Percentiles rank a stretch among this genome's conserved stretches.
Conservation (phyloP, 2,888 invertebrate species). For the Drosophila pseudotalamancana region DNA sequence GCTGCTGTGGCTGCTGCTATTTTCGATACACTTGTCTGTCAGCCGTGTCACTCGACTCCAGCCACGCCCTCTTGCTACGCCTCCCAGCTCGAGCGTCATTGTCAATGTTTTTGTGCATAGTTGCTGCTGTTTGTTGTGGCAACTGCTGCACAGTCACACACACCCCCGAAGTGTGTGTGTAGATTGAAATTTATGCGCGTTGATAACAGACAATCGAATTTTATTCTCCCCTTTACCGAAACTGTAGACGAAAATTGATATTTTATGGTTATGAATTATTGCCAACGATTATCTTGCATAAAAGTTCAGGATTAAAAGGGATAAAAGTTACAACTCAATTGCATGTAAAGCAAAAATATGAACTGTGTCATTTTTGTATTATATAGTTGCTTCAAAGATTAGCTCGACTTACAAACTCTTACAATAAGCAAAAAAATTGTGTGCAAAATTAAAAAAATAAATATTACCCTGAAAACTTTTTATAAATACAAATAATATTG, state of each 20-base stretch:
- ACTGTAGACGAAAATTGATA: constrained; percentile 71
- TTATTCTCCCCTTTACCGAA: constrained; percentile 27
- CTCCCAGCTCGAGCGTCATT: constrained; percentile 16
- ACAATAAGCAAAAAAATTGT: constrained; percentile 25
- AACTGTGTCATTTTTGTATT: constrained; percentile 27
- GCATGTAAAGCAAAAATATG: constrained; percentile 29
- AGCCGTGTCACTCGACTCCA: constrained; percentile 30
- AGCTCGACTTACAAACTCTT: constrained; percentile 14
- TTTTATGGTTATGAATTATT: constrained; percentile 79
- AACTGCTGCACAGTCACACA: constrained; percentile 31
- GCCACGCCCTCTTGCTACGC: background rate
- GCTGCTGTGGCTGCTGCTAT: constrained; percentile 37
- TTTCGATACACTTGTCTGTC: constrained; percentile 54
- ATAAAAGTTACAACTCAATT: constrained; percentile 22
- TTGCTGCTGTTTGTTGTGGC: constrained; percentile 48
- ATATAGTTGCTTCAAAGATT: constrained; percentile 10
- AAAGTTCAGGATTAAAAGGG: constrained; percentile 39
- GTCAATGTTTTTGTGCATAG: constrained; percentile 50
- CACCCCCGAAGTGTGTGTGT: constrained; percentile 14
- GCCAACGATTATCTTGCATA: constrained; percentile 67
- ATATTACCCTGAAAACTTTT: constrained; percentile 15
- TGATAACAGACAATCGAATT: constrained; percentile 50
- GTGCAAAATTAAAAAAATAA: constrained; percentile 7
- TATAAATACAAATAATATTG: constrained; percentile 34
- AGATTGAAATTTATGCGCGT: constrained; percentile 66